Evolutionary conservation across 2,888 invertebrate species (phyloP), one percentile per base, ranked within the genome.

Genomic region (Drosophila bunnanda): DNA sequence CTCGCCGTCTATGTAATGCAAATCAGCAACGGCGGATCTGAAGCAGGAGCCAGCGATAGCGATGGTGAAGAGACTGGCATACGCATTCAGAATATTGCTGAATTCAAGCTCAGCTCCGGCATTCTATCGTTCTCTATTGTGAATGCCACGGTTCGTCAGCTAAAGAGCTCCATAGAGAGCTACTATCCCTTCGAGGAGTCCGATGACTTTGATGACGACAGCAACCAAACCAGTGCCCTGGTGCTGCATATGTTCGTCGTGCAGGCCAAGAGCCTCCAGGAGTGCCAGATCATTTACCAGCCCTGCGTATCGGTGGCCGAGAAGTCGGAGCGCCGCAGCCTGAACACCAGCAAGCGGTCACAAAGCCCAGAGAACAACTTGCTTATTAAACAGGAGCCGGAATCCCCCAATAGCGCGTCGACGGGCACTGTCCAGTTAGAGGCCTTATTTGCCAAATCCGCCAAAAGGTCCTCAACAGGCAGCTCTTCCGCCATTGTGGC

Each of bases 61-160:
- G 79, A 75, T 10, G 82, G 64, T 13, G 78, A 71, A 0, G 76
- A 62, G 2, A 70, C 56, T 54, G 75, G 62, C 10, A 1, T 57
- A 0, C 95, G 94, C 80, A 95, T 96, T 64, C 94, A 94, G 76
- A 95, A 95, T 69, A 94, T 98, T 62, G 95, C 98, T 0, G 98
- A 98, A 93, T 98, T 98, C 91, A 94, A 96, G 53, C 92, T 98
- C 54, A 97, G 97, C 0, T 96, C 96, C 80, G 96, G 98, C 0
- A 96, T 98, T 81, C 93, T 99, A 52, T 97, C 98, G 89, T 97
- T 98, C 91, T 96, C 97, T 65, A 96, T 98, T 77, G 94, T 96
- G 3, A 96, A 97, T 88, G 97, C 98, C 0, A 95, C 95, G 92
- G 91, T 92, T 28, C 91, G 93, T 4, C 93, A 93, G 44, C 90